Evolutionary conservation across 2,113 vertebrate genomes (phyloP).

Genomic region (Vulpes lagopus): DNA sequence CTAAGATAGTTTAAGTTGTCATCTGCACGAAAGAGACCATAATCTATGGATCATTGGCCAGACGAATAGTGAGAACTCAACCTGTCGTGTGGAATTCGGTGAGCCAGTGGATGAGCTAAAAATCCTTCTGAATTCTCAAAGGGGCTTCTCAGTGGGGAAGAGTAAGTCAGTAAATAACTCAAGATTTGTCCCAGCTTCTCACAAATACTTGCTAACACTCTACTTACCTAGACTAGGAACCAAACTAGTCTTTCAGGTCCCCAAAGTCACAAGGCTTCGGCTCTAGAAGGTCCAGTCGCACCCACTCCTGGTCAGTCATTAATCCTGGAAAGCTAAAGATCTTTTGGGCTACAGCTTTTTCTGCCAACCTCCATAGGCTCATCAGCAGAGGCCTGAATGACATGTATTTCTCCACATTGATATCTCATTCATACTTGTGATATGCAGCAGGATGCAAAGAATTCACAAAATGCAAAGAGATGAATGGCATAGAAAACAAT

Average conservation of each 20-base stretch:
- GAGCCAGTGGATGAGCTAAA: neutral
- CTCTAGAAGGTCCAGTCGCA: neutral
- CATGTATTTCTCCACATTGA: neutral
- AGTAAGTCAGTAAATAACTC: neutral
- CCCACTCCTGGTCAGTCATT: neutral
- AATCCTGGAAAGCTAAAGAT: neutral
- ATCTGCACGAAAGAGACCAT: neutral
- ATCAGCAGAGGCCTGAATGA: neutral
- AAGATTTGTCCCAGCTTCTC: neutral
- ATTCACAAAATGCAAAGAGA: neutral
- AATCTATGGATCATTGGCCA: neutral
- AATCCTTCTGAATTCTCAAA: constrained; percentile 3
- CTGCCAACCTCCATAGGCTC: neutral
- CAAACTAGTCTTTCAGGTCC: neutral
- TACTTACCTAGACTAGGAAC: neutral
- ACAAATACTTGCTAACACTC: neutral
- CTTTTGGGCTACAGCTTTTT: neutral
- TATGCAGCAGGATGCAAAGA: neutral
- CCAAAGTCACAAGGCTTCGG: neutral
- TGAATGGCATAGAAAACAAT: neutral
- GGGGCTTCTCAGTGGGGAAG: neutral
- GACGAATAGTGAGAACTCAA: neutral
- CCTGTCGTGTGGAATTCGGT: neutral
- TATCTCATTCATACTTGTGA: neutral
- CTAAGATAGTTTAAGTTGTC: neutral